These are phyloP conservation scores for Melanchra persicariae DNA, from an alignment of 2,888 invertebrate species.

Conservation along the genomic window DNA sequence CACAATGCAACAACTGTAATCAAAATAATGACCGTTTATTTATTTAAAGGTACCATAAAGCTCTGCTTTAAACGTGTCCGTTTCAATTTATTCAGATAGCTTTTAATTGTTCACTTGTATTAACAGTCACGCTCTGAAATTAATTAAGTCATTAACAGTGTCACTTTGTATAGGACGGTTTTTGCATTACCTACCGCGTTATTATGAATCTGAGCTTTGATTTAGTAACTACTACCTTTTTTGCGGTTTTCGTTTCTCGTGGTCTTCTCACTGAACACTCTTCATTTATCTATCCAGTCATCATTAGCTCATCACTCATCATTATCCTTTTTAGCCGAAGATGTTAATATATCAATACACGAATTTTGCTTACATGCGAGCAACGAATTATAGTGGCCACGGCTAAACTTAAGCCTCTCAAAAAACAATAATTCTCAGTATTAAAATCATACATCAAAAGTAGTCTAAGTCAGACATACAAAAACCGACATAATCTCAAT, in stretches of 20 bases:
- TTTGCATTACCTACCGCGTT: conserved; percentile 2
- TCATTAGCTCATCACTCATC: too few species aligned
- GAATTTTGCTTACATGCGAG: too few species aligned
- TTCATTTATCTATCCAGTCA: too few species aligned
- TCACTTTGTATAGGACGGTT: neutral
- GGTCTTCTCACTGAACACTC: too few species aligned
- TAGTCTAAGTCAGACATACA: conserved; percentile 42
- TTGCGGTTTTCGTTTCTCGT: too few species aligned
- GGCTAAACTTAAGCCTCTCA: neutral
- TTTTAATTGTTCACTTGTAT: conserved; percentile 34
- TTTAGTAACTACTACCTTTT: neutral
- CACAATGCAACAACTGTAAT: conserved; percentile 20
- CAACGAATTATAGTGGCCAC: too few species aligned
- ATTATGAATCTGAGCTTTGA: neutral
- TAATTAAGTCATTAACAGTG: conserved; percentile 32
- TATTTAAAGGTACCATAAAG: conserved; percentile 34
- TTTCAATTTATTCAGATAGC: conserved; percentile 44
- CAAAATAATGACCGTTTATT: conserved; percentile 33
- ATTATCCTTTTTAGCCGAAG: too few species aligned
- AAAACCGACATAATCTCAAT: conserved; percentile 55
- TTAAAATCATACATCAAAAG: conserved; percentile 34
- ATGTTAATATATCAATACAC: too few species aligned
- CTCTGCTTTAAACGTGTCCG: conserved; percentile 18
- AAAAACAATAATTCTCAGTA: conserved; percentile 30
- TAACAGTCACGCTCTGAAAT: conserved; percentile 30